Conservation (phyloP, 2,888 invertebrate genomes). For the Stictocephala bisonia region DNA sequence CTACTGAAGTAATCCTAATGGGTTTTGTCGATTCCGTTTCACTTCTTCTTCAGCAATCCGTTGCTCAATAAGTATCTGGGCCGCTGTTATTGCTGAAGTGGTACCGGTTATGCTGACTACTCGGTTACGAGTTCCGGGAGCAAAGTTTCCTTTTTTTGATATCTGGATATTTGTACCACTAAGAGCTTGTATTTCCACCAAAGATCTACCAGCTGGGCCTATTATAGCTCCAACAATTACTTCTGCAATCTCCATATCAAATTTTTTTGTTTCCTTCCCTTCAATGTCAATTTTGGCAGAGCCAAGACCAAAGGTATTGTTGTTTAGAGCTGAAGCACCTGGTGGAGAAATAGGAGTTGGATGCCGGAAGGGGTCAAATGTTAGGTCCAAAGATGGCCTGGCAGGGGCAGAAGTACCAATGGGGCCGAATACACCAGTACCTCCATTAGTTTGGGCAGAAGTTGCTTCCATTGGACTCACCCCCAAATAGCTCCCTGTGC, state of each 20-base stretch:
- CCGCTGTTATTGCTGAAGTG: conserved; percentile 88
- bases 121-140: conserved; percentile 96
- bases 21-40: conserved; percentile 90
- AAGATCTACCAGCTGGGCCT: conserved; percentile 94
- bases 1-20: conserved; percentile 62
- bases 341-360: conserved; percentile 74
- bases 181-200: conserved; percentile 97
- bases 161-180: conserved; percentile 98
- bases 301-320: conserved; percentile 85
- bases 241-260: conserved; percentile 91
- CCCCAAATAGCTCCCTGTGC: conserved; percentile 65
- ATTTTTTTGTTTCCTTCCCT: conserved; percentile 89
- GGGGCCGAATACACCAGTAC: conserved; percentile 82
- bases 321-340: conserved; percentile 73
- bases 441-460: conserved; percentile 61
- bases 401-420: conserved; percentile 71
- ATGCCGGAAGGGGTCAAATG: conserved; percentile 79
- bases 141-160: conserved; percentile 97
- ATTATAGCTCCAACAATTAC: conserved; percentile 97
- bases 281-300: conserved; percentile 7
- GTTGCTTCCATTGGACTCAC: conserved; percentile 65
- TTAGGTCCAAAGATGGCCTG: conserved; percentile 51
- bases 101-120: conserved; percentile 96
- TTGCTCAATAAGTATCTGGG: conserved; percentile 96
- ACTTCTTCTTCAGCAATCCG: conserved; percentile 96